Evolutionary conservation across 2,113 vertebrate genomes (phyloP), one percentile per base, ranked within the genome.

Genomic region (Pomatostomus ruficeps): DNA sequence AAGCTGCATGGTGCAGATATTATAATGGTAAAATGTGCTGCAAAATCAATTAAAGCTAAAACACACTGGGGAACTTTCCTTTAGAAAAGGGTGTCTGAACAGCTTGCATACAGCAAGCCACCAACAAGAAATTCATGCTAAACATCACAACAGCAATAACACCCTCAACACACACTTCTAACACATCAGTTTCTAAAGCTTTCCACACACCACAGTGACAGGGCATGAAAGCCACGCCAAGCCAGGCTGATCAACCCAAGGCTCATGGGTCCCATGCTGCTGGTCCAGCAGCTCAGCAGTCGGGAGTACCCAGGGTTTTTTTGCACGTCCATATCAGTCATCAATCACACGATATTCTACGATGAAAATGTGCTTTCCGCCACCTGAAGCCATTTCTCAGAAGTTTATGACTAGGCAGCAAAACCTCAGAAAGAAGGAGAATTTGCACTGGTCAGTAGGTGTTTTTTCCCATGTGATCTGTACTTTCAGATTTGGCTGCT

Each of bases 201-300:
- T 38, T 42, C 63, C 52, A 46, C 2, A 1, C 55, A 33, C 36
- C 36, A 31, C 28, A 18, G 20, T 3, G 45, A n/a, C 16, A 36
- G 2, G 3, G 22, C 2, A 0, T 0, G 35, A 66, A 66, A 54
- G 51, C 61, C 45, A 17, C 2, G 35, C 35, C 26, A 54, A 55
- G 8, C 8, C 57, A 40, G 36, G 33, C 17, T 25, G 40, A n/a
- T 1, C 0, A 8, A 17, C n/a, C 3, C n/a, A 10, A 31, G 0
- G 5, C 2, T 1, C 1, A 8, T 0, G 0, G 51, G 57, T 61
- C 58, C 43, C 49, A 20, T 0, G 1, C 67, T 6, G 8, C 15
- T 6, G n/a, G 5, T 49, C 26, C 2, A 7, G 65, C 40, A 42
- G 59, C 38, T 57, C 78, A 5, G 36, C 42, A 29, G 21, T 3